Percentiles rank a stretch among this genome's conserved stretches.
These are phyloP conservation scores for Pseudolaguvia tuberculata DNA, from an alignment of 2,113 vertebrate genomes.

Conservation along the genomic window DNA sequence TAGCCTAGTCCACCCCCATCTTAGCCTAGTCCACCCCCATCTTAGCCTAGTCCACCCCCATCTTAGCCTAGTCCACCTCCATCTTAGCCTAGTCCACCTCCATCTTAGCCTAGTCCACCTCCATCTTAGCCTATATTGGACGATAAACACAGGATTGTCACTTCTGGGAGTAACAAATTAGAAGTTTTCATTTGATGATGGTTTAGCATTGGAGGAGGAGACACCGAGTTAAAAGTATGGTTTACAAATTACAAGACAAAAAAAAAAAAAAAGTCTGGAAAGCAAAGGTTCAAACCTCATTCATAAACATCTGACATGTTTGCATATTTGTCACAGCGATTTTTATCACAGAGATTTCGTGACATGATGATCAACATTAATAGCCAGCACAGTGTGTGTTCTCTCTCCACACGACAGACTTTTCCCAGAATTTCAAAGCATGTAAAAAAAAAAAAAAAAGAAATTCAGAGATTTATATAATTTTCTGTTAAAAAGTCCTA, in stretches of 20 bases:
- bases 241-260: slow-evolving; percentile 58
- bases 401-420: not conserved
- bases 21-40: too few relatives aligned
- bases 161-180: slow-evolving; percentile 64
- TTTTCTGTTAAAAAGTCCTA: not conserved
- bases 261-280: slow-evolving; percentile 57
- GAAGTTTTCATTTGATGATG: slow-evolving; percentile 59
- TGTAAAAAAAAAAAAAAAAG: not conserved
- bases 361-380: not conserved
- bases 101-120: too few relatives aligned
- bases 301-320: slow-evolving; percentile 46
- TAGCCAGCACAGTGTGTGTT: not conserved
- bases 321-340: not conserved
- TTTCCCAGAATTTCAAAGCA: not conserved
- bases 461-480: not conserved
- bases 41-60: too few relatives aligned
- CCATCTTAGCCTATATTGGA: too few relatives aligned
- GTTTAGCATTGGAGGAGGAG: slow-evolving; percentile 48
- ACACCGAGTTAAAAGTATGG: slow-evolving; percentile 48
- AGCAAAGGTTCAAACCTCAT: too few relatives aligned
- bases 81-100: too few relatives aligned
- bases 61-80: too few relatives aligned
- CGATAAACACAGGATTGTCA: too few relatives aligned
- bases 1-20: too few relatives aligned
- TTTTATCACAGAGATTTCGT: slow-evolving; percentile 1